Base-by-base conservation (phyloP, 1,140 invertebrate genomes). In the Drosophila sproati region DNA sequence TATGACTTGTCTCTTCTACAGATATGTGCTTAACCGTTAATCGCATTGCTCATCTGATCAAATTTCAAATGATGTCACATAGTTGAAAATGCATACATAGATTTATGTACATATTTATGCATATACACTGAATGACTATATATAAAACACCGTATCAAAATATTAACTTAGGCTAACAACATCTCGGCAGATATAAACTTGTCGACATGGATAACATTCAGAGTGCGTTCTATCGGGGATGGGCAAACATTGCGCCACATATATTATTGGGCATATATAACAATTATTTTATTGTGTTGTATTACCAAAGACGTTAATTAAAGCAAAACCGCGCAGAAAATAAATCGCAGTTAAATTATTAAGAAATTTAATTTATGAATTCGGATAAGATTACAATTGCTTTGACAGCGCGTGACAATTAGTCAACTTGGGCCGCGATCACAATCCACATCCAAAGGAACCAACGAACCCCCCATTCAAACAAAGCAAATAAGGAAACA, bases 341-440 rank as follows among this genome's bases (percentile, higher is more conserved):
- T 37, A 68, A 64, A 71, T 64, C 52, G 60, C 51, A 50, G 51
- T 64, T 50, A 6, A 48, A 37, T 64, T 41, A 71, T 71, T 63
- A 63, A 47, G 7, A 57, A 54, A 54, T 68, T 57, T 37, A 20
- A 73, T 73, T 73, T 60, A 73, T 32, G 37, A 39, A 10, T 4
- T 47, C n/a, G 4, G 63, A 68, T 73, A 60, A 67, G 70, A 73
- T 67, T 47, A 31, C 47, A 28, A 54, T 3, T 51, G 31, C 43
- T 7, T 51, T 4, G 55, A 31, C 51, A 47, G 5, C 54, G 55
- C 34, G 45, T 41, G 54, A 67, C 35, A 50, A 39, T 32, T 57
- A 29, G 5, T 35, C 12, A 45, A 66, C 20, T 20, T 20, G 20
- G 20, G 20, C 20, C 20, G 1, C 20, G 20, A 20, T 20, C 20